A percentile compares a stretch with the other conserved stretches of the same genome.
Evolutionary conservation across 2,797 vertebrate species (phyloP).

Genomic region (Serranus cabrilla): DNA sequence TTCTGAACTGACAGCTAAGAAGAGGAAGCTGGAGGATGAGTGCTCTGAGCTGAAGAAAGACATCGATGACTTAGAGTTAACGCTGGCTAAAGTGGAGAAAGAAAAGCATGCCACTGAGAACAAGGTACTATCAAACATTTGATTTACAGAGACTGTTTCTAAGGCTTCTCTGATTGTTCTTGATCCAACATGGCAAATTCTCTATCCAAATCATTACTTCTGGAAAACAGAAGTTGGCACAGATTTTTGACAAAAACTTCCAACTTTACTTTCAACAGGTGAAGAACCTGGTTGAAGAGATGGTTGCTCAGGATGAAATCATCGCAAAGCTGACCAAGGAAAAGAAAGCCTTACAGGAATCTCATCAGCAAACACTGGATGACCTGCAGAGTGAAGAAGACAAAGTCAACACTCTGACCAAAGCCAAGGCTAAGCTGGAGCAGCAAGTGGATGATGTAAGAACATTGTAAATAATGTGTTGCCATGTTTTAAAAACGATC

Average conservation of each 20-base stretch:
- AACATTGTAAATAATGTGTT: too few relatives aligned
- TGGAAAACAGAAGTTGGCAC: neutral
- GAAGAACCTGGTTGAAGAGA: constrained; percentile 91
- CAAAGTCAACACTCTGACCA: constrained; percentile 90
- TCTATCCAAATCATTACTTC: neutral
- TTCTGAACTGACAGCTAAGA: constrained; percentile 86
- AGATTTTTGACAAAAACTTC: neutral
- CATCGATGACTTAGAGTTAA: constrained; percentile 89
- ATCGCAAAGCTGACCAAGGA: constrained; percentile 90
- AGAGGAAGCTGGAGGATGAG: constrained; percentile 90
- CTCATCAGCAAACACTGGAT: constrained; percentile 90
- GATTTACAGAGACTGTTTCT: too few relatives aligned
- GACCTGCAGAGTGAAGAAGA: constrained; percentile 92
- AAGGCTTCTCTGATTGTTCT: neutral
- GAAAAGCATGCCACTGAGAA: constrained; percentile 93
- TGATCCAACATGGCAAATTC: neutral
- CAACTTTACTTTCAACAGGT: constrained; percentile 76
- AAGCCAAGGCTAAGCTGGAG: constrained; percentile 90
- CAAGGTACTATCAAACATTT: constrained; percentile 78
- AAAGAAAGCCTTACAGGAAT: constrained; percentile 90
- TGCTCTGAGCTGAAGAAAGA: constrained; percentile 91
- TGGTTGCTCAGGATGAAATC: constrained; percentile 88
- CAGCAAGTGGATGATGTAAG: constrained; percentile 91
- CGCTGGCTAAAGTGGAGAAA: constrained; percentile 91
- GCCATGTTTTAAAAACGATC: too few relatives aligned